These are phyloP conservation scores for Oryzias dopingdopingensis DNA, from an alignment of 2,797 vertebrate genomes.

Conservation along the genomic window DNA sequence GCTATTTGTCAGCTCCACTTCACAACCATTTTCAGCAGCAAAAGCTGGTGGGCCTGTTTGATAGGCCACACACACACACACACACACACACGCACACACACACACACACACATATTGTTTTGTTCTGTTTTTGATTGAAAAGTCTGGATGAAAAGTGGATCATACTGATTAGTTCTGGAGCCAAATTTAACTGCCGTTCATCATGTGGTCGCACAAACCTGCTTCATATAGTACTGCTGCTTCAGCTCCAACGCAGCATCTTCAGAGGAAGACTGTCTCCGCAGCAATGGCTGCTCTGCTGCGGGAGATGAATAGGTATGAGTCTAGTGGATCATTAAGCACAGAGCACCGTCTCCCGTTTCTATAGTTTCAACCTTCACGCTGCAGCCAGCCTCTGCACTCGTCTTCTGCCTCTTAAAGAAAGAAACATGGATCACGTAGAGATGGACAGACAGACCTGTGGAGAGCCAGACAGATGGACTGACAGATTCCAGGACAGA, in stretches of 20 bases:
- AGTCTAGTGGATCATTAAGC: conserved; percentile 74
- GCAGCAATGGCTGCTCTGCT: conserved; percentile 46
- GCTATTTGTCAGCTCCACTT: conserved; percentile 50
- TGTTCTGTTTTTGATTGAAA: no score
- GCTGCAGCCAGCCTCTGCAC: conserved; percentile 50
- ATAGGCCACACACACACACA: no score
- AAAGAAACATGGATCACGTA: conserved; percentile 51
- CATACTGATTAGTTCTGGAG: no score
- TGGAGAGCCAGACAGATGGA: conserved; percentile 53
- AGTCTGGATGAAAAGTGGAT: background rate
- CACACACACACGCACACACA: no score
- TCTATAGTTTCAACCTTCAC: conserved; percentile 71
- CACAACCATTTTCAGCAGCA: conserved; percentile 46
- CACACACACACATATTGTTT: no score
- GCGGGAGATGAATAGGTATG: conserved; percentile 67
- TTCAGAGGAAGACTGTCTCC: conserved; percentile 47
- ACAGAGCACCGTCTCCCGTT: conserved; percentile 52
- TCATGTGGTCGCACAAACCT: no score
- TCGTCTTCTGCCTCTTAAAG: conserved; percentile 48
- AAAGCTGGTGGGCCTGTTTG: conserved; percentile 4
- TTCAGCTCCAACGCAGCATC: conserved; percentile 46
- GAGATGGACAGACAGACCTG: conserved; percentile 60
- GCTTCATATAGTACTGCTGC: background rate
- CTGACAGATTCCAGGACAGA: conserved; percentile 60
- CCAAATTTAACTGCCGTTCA: no score